A percentile compares a stretch with the other conserved stretches of the same genome.
Conservation (phyloP, 2,888 invertebrate species). For the Latrodectus hesperus region DNA sequence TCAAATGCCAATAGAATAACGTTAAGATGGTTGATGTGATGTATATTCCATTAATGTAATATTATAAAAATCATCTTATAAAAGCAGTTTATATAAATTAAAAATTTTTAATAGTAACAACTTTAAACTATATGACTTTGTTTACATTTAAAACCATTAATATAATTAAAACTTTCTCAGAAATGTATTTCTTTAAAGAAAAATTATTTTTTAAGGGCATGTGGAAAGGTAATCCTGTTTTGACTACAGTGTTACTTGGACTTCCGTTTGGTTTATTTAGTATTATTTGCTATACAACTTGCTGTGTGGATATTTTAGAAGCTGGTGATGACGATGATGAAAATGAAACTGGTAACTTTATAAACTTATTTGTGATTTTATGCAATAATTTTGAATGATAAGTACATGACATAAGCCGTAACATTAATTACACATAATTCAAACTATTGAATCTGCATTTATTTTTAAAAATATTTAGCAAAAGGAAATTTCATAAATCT, state of each 20-base stretch:
- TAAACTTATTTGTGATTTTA: background rate
- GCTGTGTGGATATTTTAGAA: constrained; percentile 95
- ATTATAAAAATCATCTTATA: too few species aligned
- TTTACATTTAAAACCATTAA: too few species aligned
- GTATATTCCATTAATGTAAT: too few species aligned
- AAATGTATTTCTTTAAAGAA: background rate
- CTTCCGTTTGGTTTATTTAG: constrained; percentile 94
- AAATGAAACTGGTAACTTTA: constrained; percentile 32
- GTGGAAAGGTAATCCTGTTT: constrained; percentile 92
- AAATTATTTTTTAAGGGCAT: constrained; percentile 78
- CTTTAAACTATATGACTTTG: too few species aligned
- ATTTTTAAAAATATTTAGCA: background rate
- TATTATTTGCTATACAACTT: constrained; percentile 95
- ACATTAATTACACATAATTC: too few species aligned
- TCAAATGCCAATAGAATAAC: too few species aligned
- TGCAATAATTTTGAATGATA: background rate
- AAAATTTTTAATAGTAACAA: too few species aligned
- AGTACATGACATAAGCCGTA: too few species aligned
- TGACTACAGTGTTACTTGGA: constrained; percentile 94
- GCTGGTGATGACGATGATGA: constrained; percentile 84
- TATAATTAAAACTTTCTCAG: too few species aligned
- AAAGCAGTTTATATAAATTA: too few species aligned
- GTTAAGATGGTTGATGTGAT: too few species aligned
- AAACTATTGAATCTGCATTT: background rate
- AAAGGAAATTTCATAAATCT: background rate